A percentile compares a stretch with the other conserved stretches of the same genome.
phyloP scores from a whole-genome alignment of 2,888 invertebrate species.

The Cremastobaeus sp. region DNA sequence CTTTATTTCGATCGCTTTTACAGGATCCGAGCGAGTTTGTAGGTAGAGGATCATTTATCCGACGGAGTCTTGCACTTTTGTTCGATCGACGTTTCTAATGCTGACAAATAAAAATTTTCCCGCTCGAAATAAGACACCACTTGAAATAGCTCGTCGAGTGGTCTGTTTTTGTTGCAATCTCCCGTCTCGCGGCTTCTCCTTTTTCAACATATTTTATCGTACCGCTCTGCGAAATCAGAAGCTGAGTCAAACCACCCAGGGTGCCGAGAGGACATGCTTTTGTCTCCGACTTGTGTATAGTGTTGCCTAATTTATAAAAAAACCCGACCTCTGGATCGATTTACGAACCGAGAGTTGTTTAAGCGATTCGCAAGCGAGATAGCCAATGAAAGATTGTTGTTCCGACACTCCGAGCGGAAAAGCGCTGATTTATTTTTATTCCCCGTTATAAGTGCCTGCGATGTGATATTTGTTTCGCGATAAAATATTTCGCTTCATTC shows the following conservation, averaged over 20 bases:
- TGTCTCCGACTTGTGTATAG: conserved; percentile 22
- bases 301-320: conserved; percentile 47
- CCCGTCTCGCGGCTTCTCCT: not conserved
- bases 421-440: conserved; percentile 41
- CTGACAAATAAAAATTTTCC: conserved; percentile 39
- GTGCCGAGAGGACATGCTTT: conserved; percentile 28
- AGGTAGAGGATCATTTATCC: conserved; percentile 48
- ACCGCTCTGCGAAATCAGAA: conserved; percentile 30
- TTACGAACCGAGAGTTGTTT: conserved; percentile 30
- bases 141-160: not conserved
- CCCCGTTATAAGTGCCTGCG: conserved; percentile 12
- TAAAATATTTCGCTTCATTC: conserved; percentile 23
- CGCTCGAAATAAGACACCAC: not conserved
- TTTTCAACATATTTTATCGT: not conserved
- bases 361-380: conserved; percentile 35
- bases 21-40: conserved; percentile 36
- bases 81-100: conserved; percentile 27
- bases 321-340: conserved; percentile 26
- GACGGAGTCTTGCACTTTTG: conserved; percentile 24
- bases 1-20: conserved; percentile 47
- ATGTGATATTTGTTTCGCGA: conserved; percentile 20
- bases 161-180: not conserved
- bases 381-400: conserved; percentile 17
- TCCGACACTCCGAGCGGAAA: conserved; percentile 19
- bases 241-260: conserved; percentile 29